These are phyloP conservation scores for Acomys russatus DNA, from an alignment of 2,797 vertebrate species.

Conservation along the genomic window DNA sequence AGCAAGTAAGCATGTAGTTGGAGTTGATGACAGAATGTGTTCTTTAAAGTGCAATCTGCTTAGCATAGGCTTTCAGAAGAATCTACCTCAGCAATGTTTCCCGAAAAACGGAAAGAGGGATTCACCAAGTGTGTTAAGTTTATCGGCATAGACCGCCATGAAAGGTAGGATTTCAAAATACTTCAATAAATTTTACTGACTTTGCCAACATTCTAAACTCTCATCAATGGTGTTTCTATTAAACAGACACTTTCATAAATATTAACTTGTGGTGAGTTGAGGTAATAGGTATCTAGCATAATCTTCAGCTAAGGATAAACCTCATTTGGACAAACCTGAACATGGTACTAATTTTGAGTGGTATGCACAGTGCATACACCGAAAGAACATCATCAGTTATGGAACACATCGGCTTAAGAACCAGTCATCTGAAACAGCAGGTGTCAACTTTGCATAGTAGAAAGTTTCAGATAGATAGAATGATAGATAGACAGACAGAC, in stretches of 20 bases:
- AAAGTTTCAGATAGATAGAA: background rate
- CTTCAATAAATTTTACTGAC: background rate
- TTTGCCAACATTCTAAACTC: slow-evolving; percentile 30
- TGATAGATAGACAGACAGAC: background rate
- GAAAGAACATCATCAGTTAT: background rate
- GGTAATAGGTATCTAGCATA: background rate
- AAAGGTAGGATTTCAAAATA: slow-evolving; percentile 22
- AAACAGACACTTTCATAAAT: slow-evolving; percentile 39
- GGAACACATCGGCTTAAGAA: background rate
- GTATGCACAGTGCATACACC: background rate
- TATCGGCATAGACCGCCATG: background rate
- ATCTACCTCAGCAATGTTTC: background rate
- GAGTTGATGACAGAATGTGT: background rate
- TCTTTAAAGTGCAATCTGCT: background rate
- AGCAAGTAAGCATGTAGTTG: slow-evolving; percentile 11
- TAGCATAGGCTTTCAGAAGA: background rate
- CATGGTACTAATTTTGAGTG: background rate
- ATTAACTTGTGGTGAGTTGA: background rate
- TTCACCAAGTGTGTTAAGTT: slow-evolving; percentile 1
- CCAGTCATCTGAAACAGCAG: slow-evolving; percentile 7
- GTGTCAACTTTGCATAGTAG: background rate
- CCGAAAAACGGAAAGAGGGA: slow-evolving; percentile 22
- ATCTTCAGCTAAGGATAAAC: background rate
- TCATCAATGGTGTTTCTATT: background rate
- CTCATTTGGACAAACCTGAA: background rate